Conservation (phyloP, 2,113 vertebrate species). For the Zosterops pallidus region DNA sequence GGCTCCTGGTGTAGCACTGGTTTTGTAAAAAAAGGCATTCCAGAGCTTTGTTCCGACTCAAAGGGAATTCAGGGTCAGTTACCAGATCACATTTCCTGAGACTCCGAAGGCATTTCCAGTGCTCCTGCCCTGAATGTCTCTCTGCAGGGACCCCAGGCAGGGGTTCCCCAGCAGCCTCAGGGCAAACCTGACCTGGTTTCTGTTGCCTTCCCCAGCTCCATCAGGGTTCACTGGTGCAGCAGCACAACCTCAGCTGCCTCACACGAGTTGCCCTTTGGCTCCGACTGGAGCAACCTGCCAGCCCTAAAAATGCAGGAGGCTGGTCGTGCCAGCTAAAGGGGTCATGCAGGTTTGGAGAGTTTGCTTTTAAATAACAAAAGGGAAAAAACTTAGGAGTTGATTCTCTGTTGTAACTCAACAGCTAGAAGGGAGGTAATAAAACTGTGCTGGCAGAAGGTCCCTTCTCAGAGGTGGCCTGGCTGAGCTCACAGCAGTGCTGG, state of each 20-base stretch:
- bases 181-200: not conserved
- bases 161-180: not conserved
- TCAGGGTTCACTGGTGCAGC: not conserved
- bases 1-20: rapidly evolving
- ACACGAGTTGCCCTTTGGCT: rapidly evolving
- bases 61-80: not conserved
- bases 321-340: not conserved
- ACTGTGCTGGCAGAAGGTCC: not conserved
- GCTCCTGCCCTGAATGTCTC: not conserved
- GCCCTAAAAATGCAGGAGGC: not conserved
- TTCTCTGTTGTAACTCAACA: not conserved
- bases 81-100: not conserved
- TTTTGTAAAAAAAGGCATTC: not conserved
- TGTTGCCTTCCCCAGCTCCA: not conserved
- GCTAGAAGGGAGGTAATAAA: not conserved
- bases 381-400: not conserved
- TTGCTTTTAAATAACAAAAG: not conserved
- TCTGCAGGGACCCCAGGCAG: not conserved
- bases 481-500: not conserved
- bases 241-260: not conserved
- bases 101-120: not conserved
- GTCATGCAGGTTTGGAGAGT: not conserved
- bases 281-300: not conserved
- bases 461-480: not conserved
- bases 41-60: not conserved